phyloP scores from a whole-genome alignment of 35 echinoderm and acorn worm genomes.

The Diadema setosum region DNA sequence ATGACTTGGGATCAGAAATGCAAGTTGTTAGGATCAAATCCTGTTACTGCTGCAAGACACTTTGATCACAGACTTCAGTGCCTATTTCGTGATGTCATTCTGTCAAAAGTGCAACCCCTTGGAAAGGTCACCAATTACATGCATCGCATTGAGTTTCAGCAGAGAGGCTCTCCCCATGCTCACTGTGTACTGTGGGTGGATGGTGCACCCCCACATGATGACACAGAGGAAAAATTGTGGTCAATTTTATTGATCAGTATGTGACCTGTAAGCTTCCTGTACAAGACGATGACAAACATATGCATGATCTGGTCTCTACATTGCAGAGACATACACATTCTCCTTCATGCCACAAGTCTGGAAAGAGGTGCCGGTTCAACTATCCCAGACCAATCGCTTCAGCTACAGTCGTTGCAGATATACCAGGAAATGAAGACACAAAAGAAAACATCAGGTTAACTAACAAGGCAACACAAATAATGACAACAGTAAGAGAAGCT shows the following conservation, averaged over 20 bases:
- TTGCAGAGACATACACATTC: constrained; percentile 43
- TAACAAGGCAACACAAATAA: background rate
- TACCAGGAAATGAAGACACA: background rate
- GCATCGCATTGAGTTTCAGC: constrained; percentile 60
- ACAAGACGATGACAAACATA: background rate
- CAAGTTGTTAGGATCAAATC: constrained; percentile 27
- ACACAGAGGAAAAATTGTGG: constrained; percentile 23
- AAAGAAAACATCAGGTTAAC: background rate
- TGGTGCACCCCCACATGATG: constrained; percentile 15
- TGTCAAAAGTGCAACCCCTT: constrained; percentile 27
- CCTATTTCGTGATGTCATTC: constrained; percentile 29
- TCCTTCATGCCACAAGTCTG: constrained; percentile 10
- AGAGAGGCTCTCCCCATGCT: constrained; percentile 35
- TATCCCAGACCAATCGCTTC: background rate
- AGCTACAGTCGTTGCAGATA: background rate
- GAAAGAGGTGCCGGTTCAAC: constrained; percentile 29
- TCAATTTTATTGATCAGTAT: constrained; percentile 53
- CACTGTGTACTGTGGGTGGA: constrained; percentile 60
- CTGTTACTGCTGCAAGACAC: constrained; percentile 67
- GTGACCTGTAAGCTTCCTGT: constrained; percentile 37
- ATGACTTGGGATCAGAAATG: constrained; percentile 33
- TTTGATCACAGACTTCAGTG: constrained; percentile 46
- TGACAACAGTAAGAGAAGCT: background rate
- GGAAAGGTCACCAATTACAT: constrained; percentile 41
- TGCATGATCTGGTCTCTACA: constrained; percentile 34